Evolutionary conservation across 2,113 vertebrate genomes (phyloP).

Genomic region (Microtus ochrogaster): DNA sequence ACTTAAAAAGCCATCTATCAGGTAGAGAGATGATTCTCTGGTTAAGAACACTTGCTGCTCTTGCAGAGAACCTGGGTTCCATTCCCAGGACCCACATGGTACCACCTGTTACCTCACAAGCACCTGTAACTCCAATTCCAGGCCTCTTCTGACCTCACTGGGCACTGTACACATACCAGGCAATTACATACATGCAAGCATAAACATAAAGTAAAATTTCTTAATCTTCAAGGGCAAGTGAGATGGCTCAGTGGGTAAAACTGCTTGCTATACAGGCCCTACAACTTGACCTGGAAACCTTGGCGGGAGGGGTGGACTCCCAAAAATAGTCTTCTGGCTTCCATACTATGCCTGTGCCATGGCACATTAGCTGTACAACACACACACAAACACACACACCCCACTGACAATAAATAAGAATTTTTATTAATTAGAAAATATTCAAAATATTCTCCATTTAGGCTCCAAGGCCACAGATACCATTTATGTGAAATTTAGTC

Average conservation of each 20-base stretch:
- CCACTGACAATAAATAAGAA: neutral
- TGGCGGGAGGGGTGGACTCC: neutral
- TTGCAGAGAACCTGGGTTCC: neutral
- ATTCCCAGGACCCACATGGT: no score
- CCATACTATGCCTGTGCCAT: neutral
- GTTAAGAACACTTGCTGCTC: neutral
- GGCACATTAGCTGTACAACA: neutral
- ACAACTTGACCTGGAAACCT: neutral
- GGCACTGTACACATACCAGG: no score
- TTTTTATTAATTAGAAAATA: conserved; percentile 2
- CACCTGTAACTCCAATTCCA: no score
- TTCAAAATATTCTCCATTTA: conserved; percentile 22
- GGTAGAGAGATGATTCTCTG: neutral
- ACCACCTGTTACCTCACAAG: no score
- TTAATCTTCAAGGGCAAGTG: no score
- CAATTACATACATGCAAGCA: no score
- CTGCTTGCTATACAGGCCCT: neutral
- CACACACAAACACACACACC: neutral
- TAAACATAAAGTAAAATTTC: no score
- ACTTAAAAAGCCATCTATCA: neutral
- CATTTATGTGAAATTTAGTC: conserved; percentile 1
- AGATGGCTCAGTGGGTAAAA: no score
- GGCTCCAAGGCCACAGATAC: neutral
- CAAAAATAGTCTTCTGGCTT: neutral
- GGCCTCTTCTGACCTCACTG: no score